These are phyloP conservation scores for Hafferia zeledoni DNA, from an alignment of 2,797 vertebrate genomes.

Conservation along the genomic window DNA sequence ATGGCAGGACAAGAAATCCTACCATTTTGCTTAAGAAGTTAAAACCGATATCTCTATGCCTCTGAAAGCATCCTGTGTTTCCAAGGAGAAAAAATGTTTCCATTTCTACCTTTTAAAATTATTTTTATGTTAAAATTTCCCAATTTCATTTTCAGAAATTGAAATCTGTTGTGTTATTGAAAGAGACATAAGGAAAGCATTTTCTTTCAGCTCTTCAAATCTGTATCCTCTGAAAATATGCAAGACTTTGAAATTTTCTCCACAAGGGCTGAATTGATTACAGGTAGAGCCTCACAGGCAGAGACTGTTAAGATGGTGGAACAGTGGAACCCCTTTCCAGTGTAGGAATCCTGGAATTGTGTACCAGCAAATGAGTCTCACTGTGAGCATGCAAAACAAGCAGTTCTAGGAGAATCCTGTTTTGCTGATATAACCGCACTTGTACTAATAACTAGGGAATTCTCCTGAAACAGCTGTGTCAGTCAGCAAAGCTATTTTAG, in stretches of 20 bases:
- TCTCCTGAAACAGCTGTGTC: constrained; percentile 25
- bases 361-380: background rate
- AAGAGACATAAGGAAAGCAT: background rate
- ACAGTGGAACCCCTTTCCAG: background rate
- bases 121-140: background rate
- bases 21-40: background rate
- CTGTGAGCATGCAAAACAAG: background rate
- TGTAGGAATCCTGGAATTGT: background rate
- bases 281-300: background rate
- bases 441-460: constrained; percentile 18
- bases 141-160: background rate
- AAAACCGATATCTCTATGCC: background rate
- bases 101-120: background rate
- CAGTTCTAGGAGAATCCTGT: constrained; percentile 4
- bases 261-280: background rate
- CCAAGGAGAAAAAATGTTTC: background rate
- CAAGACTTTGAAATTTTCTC: background rate
- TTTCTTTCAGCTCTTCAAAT: background rate
- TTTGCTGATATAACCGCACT: background rate
- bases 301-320: background rate
- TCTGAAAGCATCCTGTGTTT: background rate
- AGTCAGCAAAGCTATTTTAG: constrained; percentile 41
- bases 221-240: background rate
- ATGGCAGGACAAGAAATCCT: background rate
- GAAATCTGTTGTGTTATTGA: background rate